Conservation (phyloP, 2,113 vertebrate species). For the Pseudopodoces humilis region DNA sequence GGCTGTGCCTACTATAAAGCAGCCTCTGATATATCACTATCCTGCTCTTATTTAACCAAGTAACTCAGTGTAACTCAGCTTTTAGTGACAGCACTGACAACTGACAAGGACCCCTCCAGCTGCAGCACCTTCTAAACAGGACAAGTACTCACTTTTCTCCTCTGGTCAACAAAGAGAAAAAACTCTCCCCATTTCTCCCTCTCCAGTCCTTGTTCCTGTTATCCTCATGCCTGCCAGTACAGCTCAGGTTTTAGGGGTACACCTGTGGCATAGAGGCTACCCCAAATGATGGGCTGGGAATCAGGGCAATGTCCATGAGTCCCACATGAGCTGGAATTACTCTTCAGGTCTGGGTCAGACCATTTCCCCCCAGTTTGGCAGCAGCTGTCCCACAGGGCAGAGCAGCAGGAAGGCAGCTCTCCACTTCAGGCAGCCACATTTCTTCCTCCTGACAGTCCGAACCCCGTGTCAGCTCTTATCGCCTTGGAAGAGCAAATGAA, state of each 20-base stretch:
- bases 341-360: not conserved
- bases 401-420: not conserved
- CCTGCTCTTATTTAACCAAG: not conserved
- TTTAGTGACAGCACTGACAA: not conserved
- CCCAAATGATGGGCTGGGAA: not conserved
- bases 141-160: not conserved
- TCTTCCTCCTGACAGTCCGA: not conserved
- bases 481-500: not conserved
- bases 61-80: not conserved
- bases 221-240: not conserved
- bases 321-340: not conserved
- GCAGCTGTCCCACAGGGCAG: not conserved
- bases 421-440: not conserved
- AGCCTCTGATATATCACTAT: not conserved
- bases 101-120: not conserved
- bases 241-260: not conserved
- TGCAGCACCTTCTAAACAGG: not conserved
- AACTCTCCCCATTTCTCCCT: not conserved
- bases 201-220: not conserved
- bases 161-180: not conserved
- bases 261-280: not conserved
- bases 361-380: not conserved
- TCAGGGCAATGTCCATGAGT: accelerated
- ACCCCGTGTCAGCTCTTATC: not conserved
- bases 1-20: not conserved